Evolutionary conservation across 1,140 invertebrate species (phyloP).

Genomic region (Neuroterus valhalla): DNA sequence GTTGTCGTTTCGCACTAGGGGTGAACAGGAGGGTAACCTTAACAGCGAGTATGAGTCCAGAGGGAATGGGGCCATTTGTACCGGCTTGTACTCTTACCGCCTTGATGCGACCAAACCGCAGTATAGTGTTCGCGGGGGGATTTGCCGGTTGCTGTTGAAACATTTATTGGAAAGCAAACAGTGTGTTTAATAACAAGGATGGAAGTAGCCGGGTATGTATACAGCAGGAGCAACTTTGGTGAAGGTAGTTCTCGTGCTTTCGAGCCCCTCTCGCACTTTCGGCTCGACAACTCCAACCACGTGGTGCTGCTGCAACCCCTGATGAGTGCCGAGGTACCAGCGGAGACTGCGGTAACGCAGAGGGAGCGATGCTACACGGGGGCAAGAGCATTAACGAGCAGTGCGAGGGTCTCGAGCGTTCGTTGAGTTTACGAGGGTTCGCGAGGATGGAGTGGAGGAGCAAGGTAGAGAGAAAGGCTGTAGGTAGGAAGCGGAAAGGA

Average conservation of each 20-base stretch:
- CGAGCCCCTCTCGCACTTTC: constrained; percentile 33
- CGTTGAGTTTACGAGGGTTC: constrained; percentile 46
- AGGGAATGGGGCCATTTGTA: constrained; percentile 27
- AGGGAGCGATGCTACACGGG: constrained; percentile 40
- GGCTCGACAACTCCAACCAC: constrained; percentile 24
- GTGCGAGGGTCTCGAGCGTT: constrained; percentile 53
- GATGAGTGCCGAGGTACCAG: neutral
- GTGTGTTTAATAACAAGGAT: constrained; percentile 38
- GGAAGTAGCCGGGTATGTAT: constrained; percentile 29
- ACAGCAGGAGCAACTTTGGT: neutral
- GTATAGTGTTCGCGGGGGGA: constrained; percentile 4
- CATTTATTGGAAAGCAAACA: constrained; percentile 51
- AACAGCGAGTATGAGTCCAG: neutral
- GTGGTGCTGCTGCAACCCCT: neutral
- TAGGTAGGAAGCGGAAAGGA: constrained; percentile 49
- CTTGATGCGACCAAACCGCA: neutral
- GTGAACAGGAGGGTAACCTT: neutral
- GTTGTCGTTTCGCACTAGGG: neutral
- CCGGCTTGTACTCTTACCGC: neutral
- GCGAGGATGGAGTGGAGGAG: constrained; percentile 36
- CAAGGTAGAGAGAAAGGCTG: constrained; percentile 56
- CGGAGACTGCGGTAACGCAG: constrained; percentile 5
- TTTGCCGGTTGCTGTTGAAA: constrained; percentile 35
- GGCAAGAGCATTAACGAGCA: constrained; percentile 59
- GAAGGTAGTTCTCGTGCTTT: constrained; percentile 42